Base-by-base conservation (phyloP, 2,888 invertebrate genomes). In the Melanotus villosus region DNA sequence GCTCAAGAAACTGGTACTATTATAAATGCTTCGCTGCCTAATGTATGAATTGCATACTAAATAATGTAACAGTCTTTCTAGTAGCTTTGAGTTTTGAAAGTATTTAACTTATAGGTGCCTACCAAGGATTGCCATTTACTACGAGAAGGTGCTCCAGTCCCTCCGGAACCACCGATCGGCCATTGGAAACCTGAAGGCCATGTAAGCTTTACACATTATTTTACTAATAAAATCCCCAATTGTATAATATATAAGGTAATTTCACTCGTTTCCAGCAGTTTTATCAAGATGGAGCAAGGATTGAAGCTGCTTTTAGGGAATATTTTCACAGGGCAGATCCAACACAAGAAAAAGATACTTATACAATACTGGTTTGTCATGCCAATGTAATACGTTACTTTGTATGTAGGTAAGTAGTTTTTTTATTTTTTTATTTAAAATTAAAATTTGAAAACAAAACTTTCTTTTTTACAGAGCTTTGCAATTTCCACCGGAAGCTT, bases 401-500 rank as follows among this genome's bases (percentile, higher is more conserved):
- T 64, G 74, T 76, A 1, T 76, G 75, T 57, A 73, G 75, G 73
- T 76, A 64, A 65, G n/a, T 30, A 76, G 73, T 70, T 70, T 85
- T 89, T 12, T 34, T 2, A 1, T 32, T 7, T 5, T 32, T n/a
- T 34, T 5, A 10, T 10, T 2, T 2, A 34, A n/a, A 10, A 2
- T 34, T 10, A 6, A 34, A 34, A 6, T 34, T 2, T 38, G 10
- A 14, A 38, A 38, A 2, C n/a, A 3, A 32, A 7, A 9, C 12
- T 14, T 41, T 12, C 1, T 4, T 9, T 41, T 2, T 41, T 41
- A 14, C 86, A 96, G 99, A 82, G 98, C 97, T 0, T 87, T 99
- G 38, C 99, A 99, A 84, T 93, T 99, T 80, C 98, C 98, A 0
- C 93, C 98, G 0, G 98, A 99, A 85, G 99, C 93, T 1, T 99